Evolutionary conservation across 2,888 invertebrate species (phyloP), one percentile per base, ranked within the genome.

Genomic region (Andrena trimmerana): DNA sequence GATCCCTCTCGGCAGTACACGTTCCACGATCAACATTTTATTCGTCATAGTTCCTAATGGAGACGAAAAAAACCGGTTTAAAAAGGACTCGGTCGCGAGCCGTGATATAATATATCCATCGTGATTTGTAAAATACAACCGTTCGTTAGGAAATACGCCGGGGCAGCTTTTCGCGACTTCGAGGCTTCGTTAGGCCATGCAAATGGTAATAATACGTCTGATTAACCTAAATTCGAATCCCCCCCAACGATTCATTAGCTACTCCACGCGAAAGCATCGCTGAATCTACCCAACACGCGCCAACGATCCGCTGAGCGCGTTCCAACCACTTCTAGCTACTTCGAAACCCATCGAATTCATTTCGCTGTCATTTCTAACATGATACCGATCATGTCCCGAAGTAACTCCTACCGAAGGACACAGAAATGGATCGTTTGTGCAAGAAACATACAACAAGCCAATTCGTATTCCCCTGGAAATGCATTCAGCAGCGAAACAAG

Each of bases 201-300:
- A 57, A 80, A 72, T 71, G 76, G 76, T 71, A 81, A 81, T 81
- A 75, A 80, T 82, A 75, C 80, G 66, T 57, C 73, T 65, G 73
- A 81, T 79, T 79, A 81, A 81, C 66, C 70, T 70, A 80, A 82
- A 60, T 48, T 60, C 74, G 33, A 70, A 57, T 24, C 29, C 42
- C 42, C 42, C 10, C 13, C 57, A 20, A 57, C 70, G 69, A 82
- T 70, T 75, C 81, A 74, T 81, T 81, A 74, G 69, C 74, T 42
- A 48, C 42, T n/a, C 31, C 50, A 36, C 54, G 75, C 29, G 75
- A 67, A 75, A 80, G 57, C 54, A 70, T 70, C 50, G 33, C 50
- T 67, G 75, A 71, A 76, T 76, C 67, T 62, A 54, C 62, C 48
- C 67, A 80, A 71, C 75, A 50, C 50, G 69, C 48, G 27, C 24